Evolutionary conservation across 2,113 vertebrate species (phyloP).

Genomic region (Zapornia atra): DNA sequence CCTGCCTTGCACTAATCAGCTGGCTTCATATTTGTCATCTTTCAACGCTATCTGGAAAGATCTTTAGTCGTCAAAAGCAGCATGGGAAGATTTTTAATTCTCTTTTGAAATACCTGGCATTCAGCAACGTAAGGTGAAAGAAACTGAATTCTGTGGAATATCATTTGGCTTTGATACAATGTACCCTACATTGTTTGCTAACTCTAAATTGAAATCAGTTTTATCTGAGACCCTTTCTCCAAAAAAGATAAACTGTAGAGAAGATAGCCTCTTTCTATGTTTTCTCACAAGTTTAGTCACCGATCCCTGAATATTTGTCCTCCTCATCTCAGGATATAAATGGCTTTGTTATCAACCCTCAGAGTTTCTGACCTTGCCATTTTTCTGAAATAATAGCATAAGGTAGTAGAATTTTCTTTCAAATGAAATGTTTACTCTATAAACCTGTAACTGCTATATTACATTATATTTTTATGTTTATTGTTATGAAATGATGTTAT

Average conservation of each 20-base stretch:
- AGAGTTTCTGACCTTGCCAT: slow-evolving; percentile 25
- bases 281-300: background rate
- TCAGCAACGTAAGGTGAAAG: background rate
- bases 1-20: background rate
- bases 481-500: slow-evolving; percentile 56
- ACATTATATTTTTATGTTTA: slow-evolving; percentile 59
- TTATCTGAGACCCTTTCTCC: background rate
- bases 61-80: slow-evolving; percentile 16
- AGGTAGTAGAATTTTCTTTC: slow-evolving; percentile 48
- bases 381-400: slow-evolving; percentile 29
- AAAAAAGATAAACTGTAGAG: background rate
- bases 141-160: slow-evolving; percentile 18
- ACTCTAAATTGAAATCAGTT: background rate
- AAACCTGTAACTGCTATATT: slow-evolving; percentile 59
- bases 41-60: background rate
- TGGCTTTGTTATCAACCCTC: slow-evolving; percentile 18
- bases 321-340: background rate
- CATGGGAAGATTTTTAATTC: background rate
- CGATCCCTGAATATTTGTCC: background rate
- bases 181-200: background rate
- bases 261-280: background rate
- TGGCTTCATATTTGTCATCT: background rate
- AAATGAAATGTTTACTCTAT: slow-evolving; percentile 69
- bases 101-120: slow-evolving; percentile 6
- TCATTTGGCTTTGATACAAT: slow-evolving; percentile 26